Evolutionary conservation across 2,888 invertebrate species (phyloP), one percentile per base, ranked within the genome.

Genomic region (Seira sanloemensis): DNA sequence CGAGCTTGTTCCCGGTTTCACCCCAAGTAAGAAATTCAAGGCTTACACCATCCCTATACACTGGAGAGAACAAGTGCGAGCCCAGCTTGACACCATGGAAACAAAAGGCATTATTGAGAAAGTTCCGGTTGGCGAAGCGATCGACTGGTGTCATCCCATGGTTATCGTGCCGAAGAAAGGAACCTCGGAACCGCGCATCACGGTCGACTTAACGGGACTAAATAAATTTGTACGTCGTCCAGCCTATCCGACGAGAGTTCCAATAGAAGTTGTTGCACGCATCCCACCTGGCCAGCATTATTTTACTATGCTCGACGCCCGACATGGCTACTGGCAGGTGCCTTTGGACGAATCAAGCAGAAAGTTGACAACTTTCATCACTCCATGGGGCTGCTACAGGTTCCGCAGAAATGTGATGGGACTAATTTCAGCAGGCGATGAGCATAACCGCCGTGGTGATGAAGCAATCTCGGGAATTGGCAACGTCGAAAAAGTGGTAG

Each of bases 111-210:
- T 75, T 0, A 69, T 81, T 16, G 62, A 69, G 26, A 50, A 19
- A 7, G 71, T 81, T 7, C 80, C 80, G 0, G 37, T 75, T 1
- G 81, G 71, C 0, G 71, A 76, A 50, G 25, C 76, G 1, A 75
- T 62, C n/a, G 81, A 69, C 46, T 81, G 76, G 76, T 81, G 81
- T 46, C 76, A 75, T 26, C 76, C 71, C 2, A 81, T 81, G 81
- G 76, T 76, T 0, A 71, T 81, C 24, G 76, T 76, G 9, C 71
- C 81, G 1, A 74, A 68, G 16, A 50, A 50, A 50, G 50, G 16
- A 12, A n/a, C 50, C 50, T 7, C 50, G 2, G 50, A 50, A 12
- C 50, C 50, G n/a, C 50, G 50, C 50, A 68, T 68, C 26, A 68
- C 26, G 1, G 24, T 68, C 9, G 68, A 68, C 16, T 24, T 21